phyloP scores from a whole-genome alignment of 2,888 invertebrate genomes.

The Choristoneura rosaceana region DNA sequence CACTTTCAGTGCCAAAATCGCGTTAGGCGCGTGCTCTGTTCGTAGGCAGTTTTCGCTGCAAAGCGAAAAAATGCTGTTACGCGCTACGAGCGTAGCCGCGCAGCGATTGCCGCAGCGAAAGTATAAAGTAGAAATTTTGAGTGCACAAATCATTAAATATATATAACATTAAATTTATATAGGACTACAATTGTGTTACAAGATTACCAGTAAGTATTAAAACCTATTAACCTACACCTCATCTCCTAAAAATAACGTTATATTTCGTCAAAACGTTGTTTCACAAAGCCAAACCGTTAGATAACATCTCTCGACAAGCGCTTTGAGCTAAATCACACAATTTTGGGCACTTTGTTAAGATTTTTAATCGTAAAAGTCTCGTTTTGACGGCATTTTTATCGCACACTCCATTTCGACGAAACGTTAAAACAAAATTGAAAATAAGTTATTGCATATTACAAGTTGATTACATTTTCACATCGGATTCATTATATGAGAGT shows the following conservation, averaged over 20 bases:
- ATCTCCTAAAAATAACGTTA: background rate
- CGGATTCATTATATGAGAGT: background rate
- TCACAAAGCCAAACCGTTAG: background rate
- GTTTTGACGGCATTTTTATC: constrained; percentile 25
- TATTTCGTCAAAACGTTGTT: background rate
- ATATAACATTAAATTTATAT: too few relatives aligned
- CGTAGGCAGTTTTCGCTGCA: too few relatives aligned
- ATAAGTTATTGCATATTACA: constrained; percentile 27
- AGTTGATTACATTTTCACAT: constrained; percentile 27
- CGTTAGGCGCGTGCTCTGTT: too few relatives aligned
- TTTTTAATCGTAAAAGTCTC: constrained; percentile 30
- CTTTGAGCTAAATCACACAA: constrained; percentile 14
- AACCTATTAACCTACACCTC: too few relatives aligned
- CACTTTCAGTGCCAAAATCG: too few relatives aligned
- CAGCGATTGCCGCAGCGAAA: too few relatives aligned
- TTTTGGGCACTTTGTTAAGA: constrained; percentile 28
- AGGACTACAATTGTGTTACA: too few relatives aligned
- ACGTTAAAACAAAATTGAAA: constrained; percentile 24
- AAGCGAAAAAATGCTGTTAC: too few relatives aligned
- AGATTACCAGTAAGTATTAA: too few relatives aligned
- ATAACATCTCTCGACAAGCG: constrained; percentile 6
- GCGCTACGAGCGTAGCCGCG: too few relatives aligned
- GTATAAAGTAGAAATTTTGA: too few relatives aligned
- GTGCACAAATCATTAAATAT: too few relatives aligned
- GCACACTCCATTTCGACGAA: constrained; percentile 13